Evolutionary conservation across 2,888 invertebrate genomes (phyloP).

Genomic region (Leptinotarsa haldemani): DNA sequence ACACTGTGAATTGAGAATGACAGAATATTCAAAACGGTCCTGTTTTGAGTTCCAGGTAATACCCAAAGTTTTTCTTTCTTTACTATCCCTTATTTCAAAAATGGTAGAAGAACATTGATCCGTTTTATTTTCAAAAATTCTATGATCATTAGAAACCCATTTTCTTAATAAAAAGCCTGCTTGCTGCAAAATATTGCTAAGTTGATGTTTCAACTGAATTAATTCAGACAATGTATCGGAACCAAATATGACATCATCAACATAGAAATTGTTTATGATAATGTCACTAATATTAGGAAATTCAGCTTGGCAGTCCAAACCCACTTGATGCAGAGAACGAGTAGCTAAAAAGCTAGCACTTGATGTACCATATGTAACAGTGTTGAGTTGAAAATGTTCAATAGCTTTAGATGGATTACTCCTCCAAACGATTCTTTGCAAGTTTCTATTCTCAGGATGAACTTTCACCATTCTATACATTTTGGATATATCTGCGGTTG

Average conservation of each 20-base stretch:
- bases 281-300: constrained; percentile 21
- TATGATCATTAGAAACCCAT: constrained; percentile 18
- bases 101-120: neutral
- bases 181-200: neutral
- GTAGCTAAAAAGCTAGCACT: constrained; percentile 38
- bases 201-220: neutral
- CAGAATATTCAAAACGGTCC: constrained; percentile 37
- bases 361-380: constrained; percentile 40
- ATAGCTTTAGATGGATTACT: neutral
- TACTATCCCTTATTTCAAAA: constrained; percentile 28
- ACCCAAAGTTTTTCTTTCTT: constrained; percentile 38
- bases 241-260: constrained; percentile 37
- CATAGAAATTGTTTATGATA: constrained; percentile 35
- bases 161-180: constrained; percentile 20
- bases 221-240: neutral
- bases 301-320: neutral
- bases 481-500: constrained; percentile 29
- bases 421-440: constrained; percentile 28
- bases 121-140: constrained; percentile 11
- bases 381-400: constrained; percentile 27
- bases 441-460: constrained; percentile 6
- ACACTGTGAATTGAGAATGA: constrained; percentile 6
- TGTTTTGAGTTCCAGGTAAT: constrained; percentile 37
- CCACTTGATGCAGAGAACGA: constrained; percentile 27
- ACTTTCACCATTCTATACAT: constrained; percentile 29